Evolutionary conservation across 1,140 invertebrate genomes (phyloP).

Genomic region (Drosophila tropicalis): DNA sequence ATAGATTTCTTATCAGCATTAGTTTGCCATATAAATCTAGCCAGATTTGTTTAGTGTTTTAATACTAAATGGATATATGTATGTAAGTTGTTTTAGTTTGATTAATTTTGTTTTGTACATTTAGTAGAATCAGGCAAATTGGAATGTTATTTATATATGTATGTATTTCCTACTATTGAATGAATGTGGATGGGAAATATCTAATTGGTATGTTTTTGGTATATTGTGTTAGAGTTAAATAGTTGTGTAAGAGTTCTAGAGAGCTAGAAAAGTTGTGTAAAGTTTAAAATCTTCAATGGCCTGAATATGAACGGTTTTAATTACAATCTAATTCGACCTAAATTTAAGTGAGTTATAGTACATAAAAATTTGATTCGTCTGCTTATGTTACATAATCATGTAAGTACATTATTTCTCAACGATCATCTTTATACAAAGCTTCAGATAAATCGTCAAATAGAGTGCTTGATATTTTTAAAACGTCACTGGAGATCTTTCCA

Average conservation of each 20-base stretch:
- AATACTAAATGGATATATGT: neutral
- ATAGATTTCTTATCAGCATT: neutral
- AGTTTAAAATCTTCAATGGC: neutral
- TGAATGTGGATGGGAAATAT: neutral
- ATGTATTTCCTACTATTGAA: neutral
- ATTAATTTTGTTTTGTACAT: neutral
- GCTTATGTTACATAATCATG: neutral
- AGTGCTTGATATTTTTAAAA: conserved; percentile 55
- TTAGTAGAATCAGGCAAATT: neutral
- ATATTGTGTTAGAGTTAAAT: neutral
- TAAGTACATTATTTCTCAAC: neutral
- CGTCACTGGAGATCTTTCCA: conserved; percentile 84
- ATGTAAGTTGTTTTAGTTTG: neutral
- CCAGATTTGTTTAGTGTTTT: neutral
- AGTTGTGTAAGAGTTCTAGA: neutral
- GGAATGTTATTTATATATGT: neutral
- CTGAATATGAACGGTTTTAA: neutral
- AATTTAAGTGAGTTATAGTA: neutral
- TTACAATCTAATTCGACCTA: neutral
- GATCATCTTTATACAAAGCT: conserved; percentile 10
- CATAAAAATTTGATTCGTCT: neutral
- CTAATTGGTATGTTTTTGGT: neutral
- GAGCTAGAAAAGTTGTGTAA: neutral
- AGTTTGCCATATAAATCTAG: neutral
- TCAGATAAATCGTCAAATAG: conserved; percentile 42